phyloP scores from a whole-genome alignment of 2,888 invertebrate genomes.

The Molorchus minor region DNA sequence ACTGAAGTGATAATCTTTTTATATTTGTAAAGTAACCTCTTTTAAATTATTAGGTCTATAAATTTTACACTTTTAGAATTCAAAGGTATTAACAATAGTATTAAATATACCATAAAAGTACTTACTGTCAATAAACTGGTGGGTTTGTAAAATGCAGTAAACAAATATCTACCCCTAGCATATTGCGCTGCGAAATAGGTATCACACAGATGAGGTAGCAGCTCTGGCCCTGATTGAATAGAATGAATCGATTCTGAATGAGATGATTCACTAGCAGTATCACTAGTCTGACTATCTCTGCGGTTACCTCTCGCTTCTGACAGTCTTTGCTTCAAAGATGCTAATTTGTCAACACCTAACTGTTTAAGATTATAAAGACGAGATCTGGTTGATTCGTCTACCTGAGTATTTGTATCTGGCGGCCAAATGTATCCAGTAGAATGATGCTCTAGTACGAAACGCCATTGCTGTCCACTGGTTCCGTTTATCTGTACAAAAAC shows the following conservation, averaged over 20 bases:
- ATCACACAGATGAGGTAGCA: slow-evolving; percentile 63
- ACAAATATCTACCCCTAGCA: slow-evolving; percentile 67
- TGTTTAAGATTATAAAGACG: slow-evolving; percentile 73
- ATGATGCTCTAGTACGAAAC: slow-evolving; percentile 81
- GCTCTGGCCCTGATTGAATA: slow-evolving; percentile 56
- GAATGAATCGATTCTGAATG: slow-evolving; percentile 46
- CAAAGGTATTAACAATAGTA: too few relatives aligned
- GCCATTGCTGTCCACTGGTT: slow-evolving; percentile 79
- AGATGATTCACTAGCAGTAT: slow-evolving; percentile 58
- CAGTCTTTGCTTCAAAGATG: slow-evolving; percentile 70
- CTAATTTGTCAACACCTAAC: slow-evolving; percentile 74
- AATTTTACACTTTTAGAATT: too few relatives aligned
- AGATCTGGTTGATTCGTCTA: slow-evolving; percentile 62
- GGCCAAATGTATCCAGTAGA: slow-evolving; percentile 79
- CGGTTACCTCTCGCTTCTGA: slow-evolving; percentile 63
- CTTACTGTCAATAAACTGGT: slow-evolving; percentile 67
- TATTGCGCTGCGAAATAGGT: slow-evolving; percentile 68
- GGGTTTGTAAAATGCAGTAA: slow-evolving; percentile 69
- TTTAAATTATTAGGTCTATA: too few relatives aligned
- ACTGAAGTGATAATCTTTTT: too few relatives aligned
- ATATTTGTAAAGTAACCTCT: too few relatives aligned
- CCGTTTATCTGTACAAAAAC: slow-evolving; percentile 61
- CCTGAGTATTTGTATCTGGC: slow-evolving; percentile 54
- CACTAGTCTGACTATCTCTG: slow-evolving; percentile 57
- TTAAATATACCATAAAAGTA: slow-evolving; percentile 23